phyloP scores from a whole-genome alignment of 2,797 vertebrate genomes.

The Anas acuta region DNA sequence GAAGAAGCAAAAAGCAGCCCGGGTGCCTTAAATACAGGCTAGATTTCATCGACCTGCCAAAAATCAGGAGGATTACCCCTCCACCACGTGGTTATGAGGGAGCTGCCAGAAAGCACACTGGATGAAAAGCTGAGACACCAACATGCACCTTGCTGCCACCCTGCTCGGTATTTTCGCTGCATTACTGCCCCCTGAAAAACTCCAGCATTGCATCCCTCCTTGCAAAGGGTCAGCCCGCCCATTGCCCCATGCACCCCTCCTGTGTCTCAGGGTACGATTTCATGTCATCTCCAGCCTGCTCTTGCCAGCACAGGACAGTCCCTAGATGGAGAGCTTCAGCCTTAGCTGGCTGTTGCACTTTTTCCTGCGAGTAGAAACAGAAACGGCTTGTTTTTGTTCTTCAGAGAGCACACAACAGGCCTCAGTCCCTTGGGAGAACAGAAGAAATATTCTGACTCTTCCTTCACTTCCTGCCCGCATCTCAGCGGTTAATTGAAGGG shows the following conservation, averaged over 20 bases:
- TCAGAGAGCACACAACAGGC: not conserved
- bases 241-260: not conserved
- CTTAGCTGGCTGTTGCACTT: not conserved
- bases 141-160: not conserved
- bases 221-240: accelerated
- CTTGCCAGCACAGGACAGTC: not conserved
- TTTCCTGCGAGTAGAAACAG: not conserved
- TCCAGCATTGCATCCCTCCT: not conserved
- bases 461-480: not conserved
- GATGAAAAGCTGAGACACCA: not conserved
- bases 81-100: accelerated
- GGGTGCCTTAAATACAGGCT: not conserved
- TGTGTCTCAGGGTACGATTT: not conserved
- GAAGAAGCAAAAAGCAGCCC: not conserved
- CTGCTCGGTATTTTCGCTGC: not conserved
- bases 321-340: not conserved
- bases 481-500: not conserved
- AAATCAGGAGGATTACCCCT: not conserved
- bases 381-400: not conserved
- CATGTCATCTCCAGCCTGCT: not conserved
- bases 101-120: not conserved
- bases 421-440: not conserved
- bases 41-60: not conserved
- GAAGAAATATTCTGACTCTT: not conserved
- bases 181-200: not conserved